phyloP scores from a whole-genome alignment of 2,113 vertebrate genomes.

The Indri indri region DNA sequence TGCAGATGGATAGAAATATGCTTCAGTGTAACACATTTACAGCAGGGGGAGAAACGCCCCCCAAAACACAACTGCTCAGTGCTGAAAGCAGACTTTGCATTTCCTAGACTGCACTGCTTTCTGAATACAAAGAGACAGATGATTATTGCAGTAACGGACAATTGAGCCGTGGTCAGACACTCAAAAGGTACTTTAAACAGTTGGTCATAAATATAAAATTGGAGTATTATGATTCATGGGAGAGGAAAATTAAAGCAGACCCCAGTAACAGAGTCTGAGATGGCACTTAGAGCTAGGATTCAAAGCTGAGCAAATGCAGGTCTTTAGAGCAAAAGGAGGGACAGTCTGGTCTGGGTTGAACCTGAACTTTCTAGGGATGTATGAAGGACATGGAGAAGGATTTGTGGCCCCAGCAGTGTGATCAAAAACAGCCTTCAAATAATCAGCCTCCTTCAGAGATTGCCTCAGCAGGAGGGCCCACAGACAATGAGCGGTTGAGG shows the following conservation, averaged over 20 bases:
- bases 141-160: conserved; percentile 74
- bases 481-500: not conserved
- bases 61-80: conserved; percentile 54
- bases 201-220: conserved; percentile 75
- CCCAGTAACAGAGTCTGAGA: not conserved
- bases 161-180: conserved; percentile 65
- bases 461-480: not conserved
- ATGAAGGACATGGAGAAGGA: not conserved
- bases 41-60: not conserved
- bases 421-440: not conserved
- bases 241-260: not conserved
- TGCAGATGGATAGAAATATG: conserved; percentile 74
- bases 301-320: not conserved
- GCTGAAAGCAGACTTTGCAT: conserved; percentile 56
- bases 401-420: not conserved
- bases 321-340: not conserved
- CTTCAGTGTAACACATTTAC: conserved; percentile 63
- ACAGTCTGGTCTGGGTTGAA: not conserved
- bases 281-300: not conserved
- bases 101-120: conserved; percentile 50
- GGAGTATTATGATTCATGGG: conserved; percentile 23
- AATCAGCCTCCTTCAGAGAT: not conserved
- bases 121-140: conserved; percentile 69
- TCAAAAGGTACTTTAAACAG: conserved; percentile 74
- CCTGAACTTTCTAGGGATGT: not conserved